Evolutionary conservation across 2,888 invertebrate species (phyloP).

Genomic region (Nomada hirtipes): DNA sequence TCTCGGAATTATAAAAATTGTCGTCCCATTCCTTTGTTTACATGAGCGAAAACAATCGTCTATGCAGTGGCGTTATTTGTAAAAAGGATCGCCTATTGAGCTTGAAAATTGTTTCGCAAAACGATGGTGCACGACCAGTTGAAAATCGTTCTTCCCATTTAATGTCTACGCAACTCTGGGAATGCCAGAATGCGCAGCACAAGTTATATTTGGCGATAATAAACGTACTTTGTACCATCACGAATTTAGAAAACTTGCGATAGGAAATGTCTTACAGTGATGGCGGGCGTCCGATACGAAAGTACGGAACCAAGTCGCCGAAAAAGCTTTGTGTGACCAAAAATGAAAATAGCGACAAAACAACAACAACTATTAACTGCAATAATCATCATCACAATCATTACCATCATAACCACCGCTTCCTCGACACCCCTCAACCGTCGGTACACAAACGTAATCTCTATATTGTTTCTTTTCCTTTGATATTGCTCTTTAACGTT

Average conservation of each 20-base stretch:
- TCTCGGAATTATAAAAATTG: constrained; percentile 38
- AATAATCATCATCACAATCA: constrained; percentile 76
- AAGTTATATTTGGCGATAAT: constrained; percentile 37
- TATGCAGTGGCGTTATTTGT: background rate
- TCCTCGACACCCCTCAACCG: constrained; percentile 86
- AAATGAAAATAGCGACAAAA: constrained; percentile 80
- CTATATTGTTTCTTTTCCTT: constrained; percentile 94
- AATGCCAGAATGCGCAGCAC: constrained; percentile 54
- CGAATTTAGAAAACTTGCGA: constrained; percentile 46
- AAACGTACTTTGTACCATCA: constrained; percentile 32
- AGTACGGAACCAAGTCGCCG: constrained; percentile 84
- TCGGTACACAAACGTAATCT: constrained; percentile 95
- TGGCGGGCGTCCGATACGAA: constrained; percentile 84
- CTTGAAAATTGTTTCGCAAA: background rate
- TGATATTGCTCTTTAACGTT: constrained; percentile 94
- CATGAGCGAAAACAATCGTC: constrained; percentile 9
- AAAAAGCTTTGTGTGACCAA: constrained; percentile 84
- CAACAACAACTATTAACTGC: constrained; percentile 81
- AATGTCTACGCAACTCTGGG: constrained; percentile 36
- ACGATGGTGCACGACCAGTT: constrained; percentile 35
- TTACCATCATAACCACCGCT: constrained; percentile 74
- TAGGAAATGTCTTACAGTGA: constrained; percentile 84
- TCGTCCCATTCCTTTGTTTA: constrained; percentile 25
- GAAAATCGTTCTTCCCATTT: constrained; percentile 11
- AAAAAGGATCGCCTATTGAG: background rate